Conservation (phyloP, 1,140 invertebrate genomes). For the Drosophila sp. region DNA sequence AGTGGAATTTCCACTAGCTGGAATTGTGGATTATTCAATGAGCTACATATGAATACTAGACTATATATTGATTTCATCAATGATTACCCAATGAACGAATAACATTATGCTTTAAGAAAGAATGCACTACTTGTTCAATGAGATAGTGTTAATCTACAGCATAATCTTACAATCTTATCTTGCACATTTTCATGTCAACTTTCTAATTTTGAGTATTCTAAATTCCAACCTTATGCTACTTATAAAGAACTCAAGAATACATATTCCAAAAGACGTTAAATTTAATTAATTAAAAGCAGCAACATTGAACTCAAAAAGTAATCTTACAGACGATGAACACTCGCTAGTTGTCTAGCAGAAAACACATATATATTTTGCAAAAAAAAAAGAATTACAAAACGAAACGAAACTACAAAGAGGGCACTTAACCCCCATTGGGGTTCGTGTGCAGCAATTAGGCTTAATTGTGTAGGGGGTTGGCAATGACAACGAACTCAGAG, state of each 20-base stretch:
- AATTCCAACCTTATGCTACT: too few relatives aligned
- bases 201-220: too few relatives aligned
- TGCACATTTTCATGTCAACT: too few relatives aligned
- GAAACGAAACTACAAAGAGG: constrained; percentile 35
- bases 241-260: too few relatives aligned
- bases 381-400: neutral
- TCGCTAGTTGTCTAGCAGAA: neutral
- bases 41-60: neutral
- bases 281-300: neutral
- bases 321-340: neutral
- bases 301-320: neutral
- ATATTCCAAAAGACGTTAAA: too few relatives aligned
- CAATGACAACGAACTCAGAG: constrained; percentile 17
- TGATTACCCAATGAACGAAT: neutral
- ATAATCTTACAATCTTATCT: too few relatives aligned
- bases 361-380: neutral
- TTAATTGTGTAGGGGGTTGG: constrained; percentile 46
- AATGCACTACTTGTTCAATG: too few relatives aligned
- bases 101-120: neutral
- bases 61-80: neutral
- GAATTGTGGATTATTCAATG: neutral
- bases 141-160: too few relatives aligned
- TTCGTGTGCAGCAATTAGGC: constrained; percentile 53
- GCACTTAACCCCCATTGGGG: constrained; percentile 59
- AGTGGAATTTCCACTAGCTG: constrained; percentile 13